Evolutionary conservation across 2,113 vertebrate genomes (phyloP), one percentile per base, ranked within the genome.

Genomic region (Scatophagus argus): DNA sequence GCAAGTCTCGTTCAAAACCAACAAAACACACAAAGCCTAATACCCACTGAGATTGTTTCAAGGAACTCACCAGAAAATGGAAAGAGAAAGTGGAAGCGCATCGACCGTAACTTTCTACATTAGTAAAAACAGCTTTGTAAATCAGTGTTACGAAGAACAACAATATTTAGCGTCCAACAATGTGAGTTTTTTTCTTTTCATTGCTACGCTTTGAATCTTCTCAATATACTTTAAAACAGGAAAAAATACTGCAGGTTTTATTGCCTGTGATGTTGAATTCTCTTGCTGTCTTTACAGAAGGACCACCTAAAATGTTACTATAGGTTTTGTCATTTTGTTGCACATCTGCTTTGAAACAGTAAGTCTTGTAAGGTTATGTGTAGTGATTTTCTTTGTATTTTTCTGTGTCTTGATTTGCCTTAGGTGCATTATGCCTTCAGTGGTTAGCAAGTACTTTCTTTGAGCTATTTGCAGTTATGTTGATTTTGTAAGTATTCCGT

Each of bases 1-100:
- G 94, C 98, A 99, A 95, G 98, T 99, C 87, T 99, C 98, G 25
- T 99, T 99, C 94, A 99, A 99, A 96, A 99, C 98, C 92, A 99
- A 98, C 95, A 99, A 99, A 97, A 96, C 97, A 88, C 98, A 99
- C 96, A 99, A 99, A 96, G 97, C 97, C 95, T 99, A 96, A 96
- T 81, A 83, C 93, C 94, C 87, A 93, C 93, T 95, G 93, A 94
- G 93, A 96, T 95, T 95, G 94, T 96, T 96, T 96, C 87, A 95
- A 88, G 90, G 89, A 90, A 90, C 80, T 88, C 84, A 51, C 64
- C 81, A 77, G 81, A 78, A 83, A 83, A 82, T 2, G 81, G 74
- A 77, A 86, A 75, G 66, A 78, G 79, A 80, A 87, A 86, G 85
- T 86, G 81, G 85, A 86, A 91, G 77, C 82, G 47, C 83, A 78